Base-by-base conservation (phyloP, 2,113 vertebrate species). In the Arvicanthis niloticus region DNA sequence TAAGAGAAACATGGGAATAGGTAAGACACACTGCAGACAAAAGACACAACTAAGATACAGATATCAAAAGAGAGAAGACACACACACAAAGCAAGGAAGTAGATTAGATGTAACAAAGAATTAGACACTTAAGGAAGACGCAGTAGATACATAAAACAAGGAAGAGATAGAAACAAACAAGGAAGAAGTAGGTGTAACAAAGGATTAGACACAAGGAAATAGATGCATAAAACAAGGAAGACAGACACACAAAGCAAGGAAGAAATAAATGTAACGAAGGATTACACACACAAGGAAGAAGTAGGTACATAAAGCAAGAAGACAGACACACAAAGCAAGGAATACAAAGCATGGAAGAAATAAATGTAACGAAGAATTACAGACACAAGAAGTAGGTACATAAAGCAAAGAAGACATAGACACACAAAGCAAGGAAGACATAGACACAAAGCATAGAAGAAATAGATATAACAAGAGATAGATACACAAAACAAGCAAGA, bases 1-100 rank as follows among this genome's bases (percentile, higher is more conserved):
- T 15, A 85, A 91, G 76, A 84, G 48, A 86, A 91, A 80, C 26
- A 86, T 22, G 26, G 42, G 73, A 88, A 88, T 84, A 45, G 37
- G 15, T 65, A 75, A 94, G 67, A 93, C 24, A 91, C 21, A 93
- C 68, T 87, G 81, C 56, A 91, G 73, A 72, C 17, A 75, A 73
- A 84, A 75, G 72, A 75, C 70, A 73, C 17, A 62, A 15, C 7
- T 19, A 75, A 75, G 37, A 96, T 84, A 82, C 45, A 95, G 15
- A 88, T 73, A 42, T 70, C 89, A 94, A 88, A 91, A 84, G 93
- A 80, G 34, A 42, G 8, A 53, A 21, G 24, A 84, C 13, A 62
- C 3, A 84, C 13, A 62, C 3, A 84, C 21, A 82, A 40, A 16
- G 21, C 22, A 26, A 40, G 6, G 34, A 24, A 58, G 77, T 15